Base-by-base conservation (phyloP, 2,888 invertebrate species). In the Lycophotia porphyrea region DNA sequence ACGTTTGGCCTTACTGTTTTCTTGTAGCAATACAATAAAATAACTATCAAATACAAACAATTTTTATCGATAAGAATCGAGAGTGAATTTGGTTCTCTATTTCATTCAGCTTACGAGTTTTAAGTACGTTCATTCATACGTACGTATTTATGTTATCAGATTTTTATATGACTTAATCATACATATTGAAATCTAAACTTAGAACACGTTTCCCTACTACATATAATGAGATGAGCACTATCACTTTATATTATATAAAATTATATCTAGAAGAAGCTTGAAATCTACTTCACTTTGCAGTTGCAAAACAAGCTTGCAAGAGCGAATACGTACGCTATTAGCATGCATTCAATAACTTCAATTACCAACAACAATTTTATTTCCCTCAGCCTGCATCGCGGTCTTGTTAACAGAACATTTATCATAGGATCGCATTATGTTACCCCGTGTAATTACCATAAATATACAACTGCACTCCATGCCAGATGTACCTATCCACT, bases 341-440 rank as follows among this genome's bases (percentile, higher is more conserved):
- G 13, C 82, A 63, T 67, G 27, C 58, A 72, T 73, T 76, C 64
- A 71, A 78, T 78, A 78, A 61, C 82, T 74, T 71, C 49, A 78
- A 78, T 82, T 74, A 65, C 67, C 0, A 58, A 60, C 34, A 68
- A 82, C 82, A 27, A 82, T 82, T 85, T 85, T 78, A 82, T 78
- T 82, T 71, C 34, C 70, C 67, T 69, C 49, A 39, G n/a, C 34
- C 24, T 36, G 64, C 68, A 71, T 65, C 67, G 71, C 15, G 55
- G 79, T 75, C 82, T 81, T 87, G 85, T 85, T 85, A 81, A 87
- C 82, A 87, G 76, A 74, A 63, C 74, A 87, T 84, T 86, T 87
- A 80, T 78, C 87, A 82, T 65, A 49, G 63, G 69, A 71, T 70
- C 66, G 63, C 84, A 81, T 83, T 75, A 73, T 75, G 52, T 71